Percentiles rank a stretch among this genome's conserved stretches.
phyloP scores from a whole-genome alignment of 2,113 vertebrate genomes.

The Dasyurus viverrinus region DNA sequence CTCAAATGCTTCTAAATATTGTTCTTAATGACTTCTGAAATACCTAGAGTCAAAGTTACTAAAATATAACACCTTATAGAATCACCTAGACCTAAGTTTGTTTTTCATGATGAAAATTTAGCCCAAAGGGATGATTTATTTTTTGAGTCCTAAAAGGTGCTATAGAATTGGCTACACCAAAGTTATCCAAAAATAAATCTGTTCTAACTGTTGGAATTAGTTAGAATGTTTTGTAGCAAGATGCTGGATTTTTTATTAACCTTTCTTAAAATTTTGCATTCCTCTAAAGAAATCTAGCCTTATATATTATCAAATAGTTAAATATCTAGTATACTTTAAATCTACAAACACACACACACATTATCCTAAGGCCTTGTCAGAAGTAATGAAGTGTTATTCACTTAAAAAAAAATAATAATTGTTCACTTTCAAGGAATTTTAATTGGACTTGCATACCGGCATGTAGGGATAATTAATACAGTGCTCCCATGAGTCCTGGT shows the following conservation, averaged over 20 bases:
- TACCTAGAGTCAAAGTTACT: neutral
- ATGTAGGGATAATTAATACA: slow-evolving; percentile 21
- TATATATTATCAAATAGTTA: neutral
- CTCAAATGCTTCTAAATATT: neutral
- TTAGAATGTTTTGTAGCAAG: rapidly evolving
- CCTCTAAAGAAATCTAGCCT: slow-evolving; percentile 32
- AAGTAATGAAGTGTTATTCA: neutral
- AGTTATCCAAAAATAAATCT: neutral
- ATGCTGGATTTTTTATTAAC: neutral
- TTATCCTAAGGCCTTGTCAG: neutral
- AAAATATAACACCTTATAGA: neutral
- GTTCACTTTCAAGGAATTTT: slow-evolving; percentile 70
- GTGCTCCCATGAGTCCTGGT: neutral
- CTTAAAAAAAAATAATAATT: slow-evolving; percentile 54
- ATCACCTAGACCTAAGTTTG: neutral
- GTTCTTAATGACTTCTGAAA: neutral
- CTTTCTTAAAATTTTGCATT: slow-evolving; percentile 9
- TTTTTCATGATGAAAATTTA: neutral
- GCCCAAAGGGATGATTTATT: slow-evolving; percentile 14
- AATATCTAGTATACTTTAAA: neutral
- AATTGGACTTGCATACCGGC: slow-evolving; percentile 54
- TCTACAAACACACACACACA: neutral
- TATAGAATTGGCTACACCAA: neutral
- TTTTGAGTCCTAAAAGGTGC: neutral
- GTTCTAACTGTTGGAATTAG: neutral